Conservation (phyloP, 1,140 invertebrate genomes). For the Anastatus disparis region DNA sequence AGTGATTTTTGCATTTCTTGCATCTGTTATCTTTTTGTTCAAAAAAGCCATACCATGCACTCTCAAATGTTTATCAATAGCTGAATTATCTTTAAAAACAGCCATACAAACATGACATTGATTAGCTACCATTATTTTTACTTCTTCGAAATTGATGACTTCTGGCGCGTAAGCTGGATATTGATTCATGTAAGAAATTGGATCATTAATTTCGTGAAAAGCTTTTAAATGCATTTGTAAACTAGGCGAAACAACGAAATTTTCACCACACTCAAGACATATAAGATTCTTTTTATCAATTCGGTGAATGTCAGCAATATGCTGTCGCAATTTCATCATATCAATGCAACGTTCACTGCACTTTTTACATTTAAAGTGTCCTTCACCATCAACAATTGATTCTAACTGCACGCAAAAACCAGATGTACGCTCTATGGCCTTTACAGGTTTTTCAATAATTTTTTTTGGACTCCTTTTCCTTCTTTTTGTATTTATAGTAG, state of each 20-base stretch:
- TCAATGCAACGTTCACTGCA: conserved; percentile 62
- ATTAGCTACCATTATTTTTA: conserved; percentile 68
- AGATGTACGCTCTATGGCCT: conserved; percentile 9
- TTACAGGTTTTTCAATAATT: conserved; percentile 33
- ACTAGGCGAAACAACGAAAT: conserved; percentile 74
- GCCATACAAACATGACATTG: conserved; percentile 75
- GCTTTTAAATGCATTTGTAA: conserved; percentile 74
- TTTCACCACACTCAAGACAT: conserved; percentile 76
- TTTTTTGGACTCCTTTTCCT: conserved; percentile 53
- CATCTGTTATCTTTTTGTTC: conserved; percentile 59
- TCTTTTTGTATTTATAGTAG: conserved; percentile 41
- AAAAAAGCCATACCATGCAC: conserved; percentile 77
- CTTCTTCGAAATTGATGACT: conserved; percentile 56
- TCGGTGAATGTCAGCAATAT: conserved; percentile 67
- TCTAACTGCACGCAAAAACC: conserved; percentile 57
- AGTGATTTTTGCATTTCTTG: conserved; percentile 53
- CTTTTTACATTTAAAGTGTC: conserved; percentile 67
- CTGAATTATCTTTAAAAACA: conserved; percentile 67
- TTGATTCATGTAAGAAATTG: conserved; percentile 68
- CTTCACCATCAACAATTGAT: conserved; percentile 55
- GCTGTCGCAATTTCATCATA: conserved; percentile 64
- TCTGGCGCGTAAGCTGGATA: conserved; percentile 70
- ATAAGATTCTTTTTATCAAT: conserved; percentile 69
- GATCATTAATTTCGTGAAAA: conserved; percentile 70
- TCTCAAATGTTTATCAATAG: conserved; percentile 72